These are phyloP conservation scores for Mayetiola destructor DNA, from an alignment of 2,888 invertebrate genomes.

Conservation along the genomic window DNA sequence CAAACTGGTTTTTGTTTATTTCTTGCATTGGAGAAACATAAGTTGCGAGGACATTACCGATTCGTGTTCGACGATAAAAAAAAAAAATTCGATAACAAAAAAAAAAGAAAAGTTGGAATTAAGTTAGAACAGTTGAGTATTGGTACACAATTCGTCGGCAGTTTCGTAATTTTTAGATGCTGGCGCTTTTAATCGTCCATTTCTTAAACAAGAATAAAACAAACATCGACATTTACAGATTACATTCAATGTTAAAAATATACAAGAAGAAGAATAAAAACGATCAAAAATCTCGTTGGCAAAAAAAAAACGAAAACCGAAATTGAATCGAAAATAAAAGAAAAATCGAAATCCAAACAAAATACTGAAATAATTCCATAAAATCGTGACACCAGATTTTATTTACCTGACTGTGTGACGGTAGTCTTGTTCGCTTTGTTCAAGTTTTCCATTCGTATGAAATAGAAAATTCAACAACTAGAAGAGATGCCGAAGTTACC, in stretches of 20 bases:
- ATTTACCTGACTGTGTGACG: background rate
- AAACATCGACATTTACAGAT: constrained; percentile 10
- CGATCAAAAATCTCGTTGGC: constrained; percentile 8
- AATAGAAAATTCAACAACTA: constrained; percentile 1
- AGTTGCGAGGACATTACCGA: constrained; percentile 12
- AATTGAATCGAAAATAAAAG: background rate
- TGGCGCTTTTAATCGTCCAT: too few relatives aligned
- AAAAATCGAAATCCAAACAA: background rate
- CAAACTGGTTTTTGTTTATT: too few relatives aligned
- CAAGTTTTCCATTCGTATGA: constrained; percentile 1
- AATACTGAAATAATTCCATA: constrained; percentile 11
- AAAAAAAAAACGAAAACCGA: background rate
- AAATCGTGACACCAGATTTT: constrained; percentile 11
- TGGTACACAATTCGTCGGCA: too few relatives aligned
- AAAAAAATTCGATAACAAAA: too few relatives aligned
- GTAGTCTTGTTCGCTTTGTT: background rate
- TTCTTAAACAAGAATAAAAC: too few relatives aligned
- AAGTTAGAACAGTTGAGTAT: too few relatives aligned
- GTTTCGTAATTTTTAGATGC: too few relatives aligned
- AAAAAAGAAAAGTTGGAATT: too few relatives aligned
- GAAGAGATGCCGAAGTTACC: too few relatives aligned
- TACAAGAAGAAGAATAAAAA: background rate
- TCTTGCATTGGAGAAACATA: too few relatives aligned
- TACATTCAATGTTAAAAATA: constrained; percentile 2
- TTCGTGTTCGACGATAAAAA: too few relatives aligned